A percentile compares a stretch with the other conserved stretches of the same genome.
Evolutionary conservation across 2,888 invertebrate species (phyloP).

Genomic region (Ametastegia equiseti): DNA sequence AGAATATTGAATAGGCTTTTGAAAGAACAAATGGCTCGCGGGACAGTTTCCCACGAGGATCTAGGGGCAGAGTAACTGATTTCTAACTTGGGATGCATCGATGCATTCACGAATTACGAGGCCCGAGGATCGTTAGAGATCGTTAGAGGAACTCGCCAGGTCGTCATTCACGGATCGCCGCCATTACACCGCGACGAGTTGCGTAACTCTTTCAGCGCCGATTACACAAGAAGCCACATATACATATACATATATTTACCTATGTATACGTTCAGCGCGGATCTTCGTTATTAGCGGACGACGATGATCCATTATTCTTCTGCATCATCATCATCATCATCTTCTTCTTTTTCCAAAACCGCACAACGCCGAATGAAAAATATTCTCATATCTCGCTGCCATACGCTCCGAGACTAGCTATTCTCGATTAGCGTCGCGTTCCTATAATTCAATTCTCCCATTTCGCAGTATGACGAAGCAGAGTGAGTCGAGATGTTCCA

Average conservation of each 20-base stretch:
- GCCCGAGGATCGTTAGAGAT: conserved; percentile 58
- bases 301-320: conserved; percentile 32
- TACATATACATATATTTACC: too few species aligned
- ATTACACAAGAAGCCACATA: conserved; percentile 43
- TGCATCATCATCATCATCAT: too few species aligned
- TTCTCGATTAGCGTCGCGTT: background rate
- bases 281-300: conserved; percentile 33
- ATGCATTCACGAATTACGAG: conserved; percentile 40
- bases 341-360: too few species aligned
- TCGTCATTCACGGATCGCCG: conserved; percentile 59
- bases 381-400: background rate
- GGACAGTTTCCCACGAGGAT: conserved; percentile 2
- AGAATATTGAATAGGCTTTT: background rate
- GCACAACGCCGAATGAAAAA: background rate
- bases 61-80: background rate
- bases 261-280: background rate
- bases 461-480: conserved; percentile 17
- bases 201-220: conserved; percentile 53
- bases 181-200: conserved; percentile 57
- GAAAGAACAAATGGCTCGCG: background rate
- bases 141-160: conserved; percentile 56
- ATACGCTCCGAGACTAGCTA: background rate
- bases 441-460: conserved; percentile 34
- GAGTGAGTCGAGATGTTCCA: background rate
- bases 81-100: conserved; percentile 48